Base-by-base conservation (phyloP, 2,888 invertebrate genomes). In the Lepidocyrtinus sp. region DNA sequence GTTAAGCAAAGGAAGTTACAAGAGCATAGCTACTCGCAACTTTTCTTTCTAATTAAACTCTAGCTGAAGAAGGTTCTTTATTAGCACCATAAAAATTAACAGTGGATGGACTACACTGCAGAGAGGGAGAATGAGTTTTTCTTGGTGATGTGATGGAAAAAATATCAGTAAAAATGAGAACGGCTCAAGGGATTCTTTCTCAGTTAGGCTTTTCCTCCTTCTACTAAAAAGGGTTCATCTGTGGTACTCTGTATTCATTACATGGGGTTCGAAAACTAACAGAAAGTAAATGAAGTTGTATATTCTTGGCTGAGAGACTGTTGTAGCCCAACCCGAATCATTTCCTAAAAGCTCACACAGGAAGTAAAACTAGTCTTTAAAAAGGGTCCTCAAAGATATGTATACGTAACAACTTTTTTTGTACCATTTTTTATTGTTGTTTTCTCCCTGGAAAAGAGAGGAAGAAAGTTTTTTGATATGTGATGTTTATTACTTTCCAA, bases 1-100 rank as follows among this genome's bases (percentile, higher is more conserved):
- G 12, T 12, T 36, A 36, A 12, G 5, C 36, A 36, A n/a, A 55
- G 17, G 55, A 55, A 55, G 55, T 15, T 15, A 17, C n/a, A 17
- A 55, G 55, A 55, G 55, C 15, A 5, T 9, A n/a, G 55, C 12
- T 36, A 36, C 36, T 36, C 36, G 36, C 3, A 55, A 55, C 55
- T 55, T 55, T 55, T n/a, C 55, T 55, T 55, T 55, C 55, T 55
- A 55, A 55, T 55, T 55, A 55, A 55, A 55, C 15, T 55, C 55
- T 55, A 2, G 55, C 55, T 55, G 55, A 55, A 77, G 71, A 65
- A 55, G 45, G 64, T 65, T 77, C 71, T 77, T 77, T 77, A 77
- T 77, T 77, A 77, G 71, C 67, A 59, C 67, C 77, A 77, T 77
- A 77, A 77, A 77, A 77, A 77, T 77, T 77, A 77, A 71, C 71